Base-by-base conservation (phyloP, 2,113 vertebrate genomes). In the Excalfactoria chinensis region DNA sequence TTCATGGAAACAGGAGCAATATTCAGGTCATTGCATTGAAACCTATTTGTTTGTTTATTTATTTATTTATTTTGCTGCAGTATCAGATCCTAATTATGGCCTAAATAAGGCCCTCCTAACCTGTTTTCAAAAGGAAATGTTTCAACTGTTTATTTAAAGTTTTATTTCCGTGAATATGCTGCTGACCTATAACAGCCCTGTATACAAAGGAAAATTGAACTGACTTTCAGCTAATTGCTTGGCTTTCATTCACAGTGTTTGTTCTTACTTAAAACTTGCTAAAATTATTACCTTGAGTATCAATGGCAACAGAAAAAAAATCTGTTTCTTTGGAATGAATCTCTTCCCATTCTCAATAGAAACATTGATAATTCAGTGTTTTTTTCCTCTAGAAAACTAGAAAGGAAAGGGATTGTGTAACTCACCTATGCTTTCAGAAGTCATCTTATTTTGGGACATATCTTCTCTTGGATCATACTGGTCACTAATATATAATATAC, bases 181-280 rank as follows among this genome's bases (percentile, higher is more conserved):
- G 48, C 44, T 93, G 91, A 92, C 69, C 40, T 91, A 63, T 66
- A 84, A 66, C 67, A 69, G 81, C 44, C 49, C 74, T 66, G 21
- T 49, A 85, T 48, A 59, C 82, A 34, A 13, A 89, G 77, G 58
- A 92, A 20, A 76, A 62, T 13, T 17, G 5, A 62, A 87, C 53
- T 75, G 53, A 69, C 89, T 95, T 90, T 82, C 69, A 78, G 35
- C 70, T 92, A 84, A 86, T 89, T 92, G n/a, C 22, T 71, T 82
- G 70, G 46, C 7, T 81, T 90, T 90, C 13, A 60, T 75, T 81
- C 51, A 9, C n/a, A 69, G 26, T 1, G 20, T 19, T 35, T 26
- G 44, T 49, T 69, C 19, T 26, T 13, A 49, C 18, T 55, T 46
- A n/a, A 71, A 67, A 67, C 55, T 48, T 10, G 15, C 2, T 60